Base-by-base conservation (phyloP, 2,113 vertebrate species). In the Phyllostomus discolor region DNA sequence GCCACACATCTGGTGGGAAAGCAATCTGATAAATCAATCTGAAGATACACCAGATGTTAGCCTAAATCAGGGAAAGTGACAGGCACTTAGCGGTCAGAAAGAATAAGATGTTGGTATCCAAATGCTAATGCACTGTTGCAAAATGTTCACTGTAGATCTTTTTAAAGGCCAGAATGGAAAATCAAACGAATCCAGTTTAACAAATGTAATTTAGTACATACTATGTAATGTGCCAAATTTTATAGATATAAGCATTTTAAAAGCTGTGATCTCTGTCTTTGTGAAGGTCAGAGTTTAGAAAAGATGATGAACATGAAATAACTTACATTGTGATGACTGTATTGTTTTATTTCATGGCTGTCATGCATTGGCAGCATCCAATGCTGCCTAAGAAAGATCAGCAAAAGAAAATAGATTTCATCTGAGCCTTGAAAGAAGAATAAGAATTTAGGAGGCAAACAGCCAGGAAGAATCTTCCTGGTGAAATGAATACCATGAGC, bases 21-120 rank as follows among this genome's bases (percentile, higher is more conserved):
- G 85, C 78, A 94, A n/a, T 93, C 72, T 43, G 57, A 95, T 96
- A 96, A 97, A 95, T 96, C 85, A 97, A 38, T 33, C 54, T 90
- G 83, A 90, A 94, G 85, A 97, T 92, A 95, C 91, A 73, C 88
- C 96, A 97, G 94, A 96, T 97, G 94, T 97, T 96, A 85, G 82
- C 38, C 46, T 96, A 92, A 97, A 86, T 97, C 52, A 67, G 46
- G 26, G 33, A 95, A 12, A 95, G 12, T 94, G 88, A 92, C 94
- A 96, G 73, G 52, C 62, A 95, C 66, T 95, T 94, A 93, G 43
- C 82, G 91, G 78, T 92, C 67, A 88, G 85, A 62, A 95, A 59
- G 38, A 95, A 88, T 73, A 95, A 81, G 33, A 92, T 86, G 67
- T 52, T 10, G 5, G 59, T 69, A 88, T 79, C 62, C 72, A 90